These are phyloP conservation scores for Rhynchophorus ferrugineus DNA, from an alignment of 1,140 invertebrate species.

Conservation along the genomic window DNA sequence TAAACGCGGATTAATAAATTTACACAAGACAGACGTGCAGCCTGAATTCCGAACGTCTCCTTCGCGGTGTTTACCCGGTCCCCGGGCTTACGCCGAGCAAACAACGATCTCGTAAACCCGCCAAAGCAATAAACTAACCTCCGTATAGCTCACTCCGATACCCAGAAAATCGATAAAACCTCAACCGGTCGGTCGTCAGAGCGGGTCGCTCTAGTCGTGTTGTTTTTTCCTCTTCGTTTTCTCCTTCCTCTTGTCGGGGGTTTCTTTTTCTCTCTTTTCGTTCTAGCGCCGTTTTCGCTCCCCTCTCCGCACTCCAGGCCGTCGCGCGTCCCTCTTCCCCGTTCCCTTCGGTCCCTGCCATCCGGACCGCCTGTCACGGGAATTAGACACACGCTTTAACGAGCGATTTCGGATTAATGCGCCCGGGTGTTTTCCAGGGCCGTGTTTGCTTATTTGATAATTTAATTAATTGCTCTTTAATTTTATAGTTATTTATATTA, in stretches of 20 bases:
- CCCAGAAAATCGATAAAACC: conserved; percentile 20
- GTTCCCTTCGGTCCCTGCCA: conserved; percentile 5
- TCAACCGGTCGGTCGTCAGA: conserved; percentile 10
- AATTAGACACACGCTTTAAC: conserved; percentile 18
- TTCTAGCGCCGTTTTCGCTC: conserved; percentile 1
- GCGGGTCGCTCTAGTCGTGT: not conserved
- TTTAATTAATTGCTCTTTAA: no score
- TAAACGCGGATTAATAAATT: conserved; percentile 13
- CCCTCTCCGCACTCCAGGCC: not conserved
- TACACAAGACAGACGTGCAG: conserved; percentile 6
- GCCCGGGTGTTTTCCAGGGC: not conserved
- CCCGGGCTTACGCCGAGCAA: conserved; percentile 18
- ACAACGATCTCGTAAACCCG: conserved; percentile 21
- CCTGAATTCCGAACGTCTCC: conserved; percentile 6
- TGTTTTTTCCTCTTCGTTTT: no score
- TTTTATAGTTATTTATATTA: no score
- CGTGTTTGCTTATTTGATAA: not conserved
- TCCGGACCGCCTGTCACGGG: conserved; percentile 7
- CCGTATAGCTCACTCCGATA: conserved; percentile 14
- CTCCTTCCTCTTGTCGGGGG: no score
- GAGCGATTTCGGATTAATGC: conserved; percentile 9
- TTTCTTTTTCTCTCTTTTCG: not conserved
- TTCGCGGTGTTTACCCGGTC: conserved; percentile 5
- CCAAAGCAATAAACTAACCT: conserved; percentile 22
- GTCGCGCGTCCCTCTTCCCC: conserved; percentile 16